Conservation (phyloP, 2,113 vertebrate genomes). For the Dunckerocampus dactyliophorus region DNA sequence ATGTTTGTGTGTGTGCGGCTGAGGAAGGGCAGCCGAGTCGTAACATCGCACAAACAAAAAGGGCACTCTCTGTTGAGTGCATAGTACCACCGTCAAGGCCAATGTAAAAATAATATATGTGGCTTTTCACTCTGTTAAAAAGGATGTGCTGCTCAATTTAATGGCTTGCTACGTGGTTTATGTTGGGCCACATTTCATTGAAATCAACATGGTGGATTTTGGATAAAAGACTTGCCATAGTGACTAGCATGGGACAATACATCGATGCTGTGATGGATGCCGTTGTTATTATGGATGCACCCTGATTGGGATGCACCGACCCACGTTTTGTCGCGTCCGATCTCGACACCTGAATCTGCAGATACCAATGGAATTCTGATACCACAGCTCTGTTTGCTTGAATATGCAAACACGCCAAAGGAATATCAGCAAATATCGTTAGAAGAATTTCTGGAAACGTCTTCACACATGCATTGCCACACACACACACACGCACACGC, state of each 20-base stretch:
- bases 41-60: conserved; percentile 14
- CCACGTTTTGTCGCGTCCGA: too few relatives aligned
- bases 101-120: conserved; percentile 14
- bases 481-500: background rate
- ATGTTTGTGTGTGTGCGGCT: conserved; percentile 17
- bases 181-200: background rate
- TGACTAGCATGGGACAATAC: too few relatives aligned
- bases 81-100: conserved; percentile 7
- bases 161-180: conserved; percentile 1
- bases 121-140: conserved; percentile 11
- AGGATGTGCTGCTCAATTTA: conserved; percentile 13
- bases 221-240: background rate
- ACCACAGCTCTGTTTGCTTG: too few relatives aligned
- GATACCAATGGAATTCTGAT: too few relatives aligned
- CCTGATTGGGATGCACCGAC: too few relatives aligned
- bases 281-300: too few relatives aligned
- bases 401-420: too few relatives aligned
- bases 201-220: background rate
- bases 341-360: too few relatives aligned
- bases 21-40: conserved; percentile 11
- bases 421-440: too few relatives aligned
- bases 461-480: background rate
- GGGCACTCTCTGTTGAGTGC: conserved; percentile 12
- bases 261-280: too few relatives aligned
- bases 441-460: too few relatives aligned